Conservation (phyloP, 2,888 invertebrate species). For the Chrysina gloriosa region DNA sequence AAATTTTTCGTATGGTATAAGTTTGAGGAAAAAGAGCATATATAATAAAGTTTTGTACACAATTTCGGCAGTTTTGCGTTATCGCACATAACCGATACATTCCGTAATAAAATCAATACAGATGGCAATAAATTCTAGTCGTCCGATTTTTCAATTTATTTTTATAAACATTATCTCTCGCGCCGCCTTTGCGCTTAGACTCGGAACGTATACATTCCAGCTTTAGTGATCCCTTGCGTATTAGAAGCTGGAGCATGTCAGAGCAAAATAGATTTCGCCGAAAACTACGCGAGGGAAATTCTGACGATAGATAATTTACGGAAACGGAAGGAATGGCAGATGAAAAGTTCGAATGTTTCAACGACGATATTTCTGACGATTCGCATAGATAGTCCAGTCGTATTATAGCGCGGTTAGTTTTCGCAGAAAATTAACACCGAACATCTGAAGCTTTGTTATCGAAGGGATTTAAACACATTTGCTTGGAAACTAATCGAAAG, state of each 20-base stretch:
- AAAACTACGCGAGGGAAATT: not conserved
- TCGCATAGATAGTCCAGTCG: too few species aligned
- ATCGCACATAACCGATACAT: too few species aligned
- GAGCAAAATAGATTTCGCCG: constrained; percentile 7
- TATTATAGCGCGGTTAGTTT: too few species aligned
- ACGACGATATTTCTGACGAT: not conserved
- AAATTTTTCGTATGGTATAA: too few species aligned
- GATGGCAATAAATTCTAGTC: constrained; percentile 14
- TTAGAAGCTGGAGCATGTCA: not conserved
- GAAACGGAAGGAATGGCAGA: not conserved
- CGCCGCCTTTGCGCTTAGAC: not conserved
- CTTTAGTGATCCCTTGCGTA: constrained; percentile 20
- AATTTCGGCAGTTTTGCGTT: too few species aligned
- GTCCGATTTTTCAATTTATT: constrained; percentile 32
- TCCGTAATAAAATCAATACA: not conserved
- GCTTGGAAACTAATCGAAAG: too few species aligned
- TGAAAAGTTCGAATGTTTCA: not conserved
- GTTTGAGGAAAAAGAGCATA: too few species aligned
- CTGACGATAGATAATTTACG: constrained; percentile 10
- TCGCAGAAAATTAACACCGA: too few species aligned
- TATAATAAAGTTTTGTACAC: too few species aligned
- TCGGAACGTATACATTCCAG: constrained; percentile 4
- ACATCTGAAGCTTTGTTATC: too few species aligned
- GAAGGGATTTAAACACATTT: too few species aligned
- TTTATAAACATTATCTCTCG: constrained; percentile 21